phyloP scores from a whole-genome alignment of 2,113 vertebrate genomes.

The Caranx melampygus region DNA sequence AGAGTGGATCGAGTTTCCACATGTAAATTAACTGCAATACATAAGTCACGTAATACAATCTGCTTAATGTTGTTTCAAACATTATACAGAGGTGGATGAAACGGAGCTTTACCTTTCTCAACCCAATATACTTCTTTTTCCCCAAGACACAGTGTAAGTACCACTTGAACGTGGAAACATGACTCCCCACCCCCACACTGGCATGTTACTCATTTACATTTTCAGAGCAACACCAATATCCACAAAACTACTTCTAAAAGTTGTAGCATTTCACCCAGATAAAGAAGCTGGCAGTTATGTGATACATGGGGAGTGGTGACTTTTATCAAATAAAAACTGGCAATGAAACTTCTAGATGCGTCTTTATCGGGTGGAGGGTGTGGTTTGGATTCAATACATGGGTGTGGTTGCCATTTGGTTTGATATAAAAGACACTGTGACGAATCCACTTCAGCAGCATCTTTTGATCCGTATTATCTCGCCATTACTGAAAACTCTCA shows the following conservation, averaged over 20 bases:
- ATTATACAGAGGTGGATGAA: too few species aligned
- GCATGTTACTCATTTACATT: too few species aligned
- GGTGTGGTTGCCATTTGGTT: not conserved
- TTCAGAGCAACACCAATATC: too few species aligned
- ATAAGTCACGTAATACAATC: not conserved
- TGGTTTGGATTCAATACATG: slow-evolving; percentile 12
- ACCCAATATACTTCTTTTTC: too few species aligned
- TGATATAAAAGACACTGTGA: slow-evolving; percentile 1
- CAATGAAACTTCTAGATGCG: not conserved
- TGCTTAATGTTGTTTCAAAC: not conserved
- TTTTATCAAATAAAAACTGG: slow-evolving; percentile 6
- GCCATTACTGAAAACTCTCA: not conserved
- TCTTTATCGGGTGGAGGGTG: slow-evolving; percentile 4
- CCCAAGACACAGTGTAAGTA: too few species aligned
- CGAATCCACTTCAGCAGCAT: not conserved
- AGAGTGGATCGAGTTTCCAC: not conserved
- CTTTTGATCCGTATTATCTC: not conserved
- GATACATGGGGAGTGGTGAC: not conserved
- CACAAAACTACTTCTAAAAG: not conserved
- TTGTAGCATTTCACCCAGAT: not conserved
- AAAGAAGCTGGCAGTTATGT: not conserved
- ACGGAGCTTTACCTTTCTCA: too few species aligned
- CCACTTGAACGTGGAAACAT: too few species aligned
- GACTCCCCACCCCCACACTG: too few species aligned
- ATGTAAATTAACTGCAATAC: too few species aligned